Conservation (phyloP, 1,140 invertebrate genomes). For the Lucilia cuprina region DNA sequence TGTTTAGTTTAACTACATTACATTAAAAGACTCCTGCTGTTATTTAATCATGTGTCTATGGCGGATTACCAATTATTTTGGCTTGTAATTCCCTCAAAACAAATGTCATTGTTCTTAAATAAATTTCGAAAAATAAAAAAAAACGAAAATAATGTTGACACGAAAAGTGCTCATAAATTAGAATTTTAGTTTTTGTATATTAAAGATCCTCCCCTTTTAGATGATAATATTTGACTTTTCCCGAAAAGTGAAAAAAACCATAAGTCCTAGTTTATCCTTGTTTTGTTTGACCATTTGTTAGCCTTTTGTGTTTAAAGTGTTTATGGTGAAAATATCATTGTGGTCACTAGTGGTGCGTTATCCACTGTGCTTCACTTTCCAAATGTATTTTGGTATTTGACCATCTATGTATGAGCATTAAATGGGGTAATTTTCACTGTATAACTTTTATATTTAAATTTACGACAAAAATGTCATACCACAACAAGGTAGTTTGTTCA, state of each 20-base stretch:
- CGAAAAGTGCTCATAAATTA: conserved; percentile 29
- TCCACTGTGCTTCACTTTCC: too few species aligned
- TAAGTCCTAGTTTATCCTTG: neutral
- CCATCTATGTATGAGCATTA: neutral
- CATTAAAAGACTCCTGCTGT: conserved; percentile 16
- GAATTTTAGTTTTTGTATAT: neutral
- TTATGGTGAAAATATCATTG: conserved; percentile 1
- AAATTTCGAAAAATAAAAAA: neutral
- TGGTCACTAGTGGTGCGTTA: neutral
- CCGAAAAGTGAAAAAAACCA: conserved; percentile 13
- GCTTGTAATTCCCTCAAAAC: conserved; percentile 20
- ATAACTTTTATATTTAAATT: conserved; percentile 18
- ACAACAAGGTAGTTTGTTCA: neutral
- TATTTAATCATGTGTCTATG: conserved; percentile 22
- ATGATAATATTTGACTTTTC: neutral
- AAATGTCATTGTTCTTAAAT: conserved; percentile 9
- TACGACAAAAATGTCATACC: neutral
- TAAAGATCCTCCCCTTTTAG: conserved; percentile 19
- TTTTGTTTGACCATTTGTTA: conserved; percentile 29
- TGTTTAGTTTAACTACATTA: neutral
- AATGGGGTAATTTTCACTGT: conserved; percentile 18
- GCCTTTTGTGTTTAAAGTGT: conserved; percentile 18
- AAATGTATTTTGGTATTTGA: neutral
- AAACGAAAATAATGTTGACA: conserved; percentile 23
- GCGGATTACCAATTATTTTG: conserved; percentile 26